These are phyloP conservation scores for Megalurothrips usitatus DNA, from an alignment of 2,888 invertebrate species.

Conservation along the genomic window DNA sequence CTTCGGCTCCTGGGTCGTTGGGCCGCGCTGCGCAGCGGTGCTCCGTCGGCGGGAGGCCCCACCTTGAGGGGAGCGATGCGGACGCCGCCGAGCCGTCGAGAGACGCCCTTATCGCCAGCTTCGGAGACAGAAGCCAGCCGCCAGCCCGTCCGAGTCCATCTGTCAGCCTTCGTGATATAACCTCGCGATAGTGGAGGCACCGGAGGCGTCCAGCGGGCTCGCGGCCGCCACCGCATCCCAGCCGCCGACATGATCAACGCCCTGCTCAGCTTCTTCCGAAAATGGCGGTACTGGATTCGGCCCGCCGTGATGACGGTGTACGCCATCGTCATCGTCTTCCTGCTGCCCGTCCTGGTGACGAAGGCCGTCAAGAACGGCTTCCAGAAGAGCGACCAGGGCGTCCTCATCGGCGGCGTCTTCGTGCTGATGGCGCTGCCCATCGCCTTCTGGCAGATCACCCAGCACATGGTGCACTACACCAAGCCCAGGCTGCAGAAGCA, in stretches of 20 bases:
- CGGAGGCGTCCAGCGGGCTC: neutral
- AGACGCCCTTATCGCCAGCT: neutral
- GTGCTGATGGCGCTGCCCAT: conserved; percentile 86
- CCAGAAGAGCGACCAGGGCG: conserved; percentile 67
- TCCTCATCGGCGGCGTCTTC: conserved; percentile 86
- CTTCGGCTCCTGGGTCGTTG: too few species aligned
- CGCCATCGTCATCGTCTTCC: conserved; percentile 71
- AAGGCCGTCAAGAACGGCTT: conserved; percentile 77
- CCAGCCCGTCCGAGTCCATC: neutral
- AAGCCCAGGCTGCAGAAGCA: conserved; percentile 89
- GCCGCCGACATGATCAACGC: conserved; percentile 31
- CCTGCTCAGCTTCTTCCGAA: conserved; percentile 36
- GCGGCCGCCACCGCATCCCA: neutral
- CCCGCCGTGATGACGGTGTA: conserved; percentile 77
- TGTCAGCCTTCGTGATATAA: neutral
- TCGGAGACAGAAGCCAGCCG: too few species aligned
- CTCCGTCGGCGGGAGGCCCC: too few species aligned
- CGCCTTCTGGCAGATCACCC: conserved; percentile 90
- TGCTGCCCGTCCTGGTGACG: conserved; percentile 76
- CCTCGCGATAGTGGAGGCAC: neutral
- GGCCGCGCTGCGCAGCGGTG: too few species aligned
- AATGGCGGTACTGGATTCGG: conserved; percentile 86
- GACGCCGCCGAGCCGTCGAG: neutral
- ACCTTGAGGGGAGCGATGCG: too few species aligned
- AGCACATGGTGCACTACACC: conserved; percentile 89